A percentile compares a stretch with the other conserved stretches of the same genome.
Evolutionary conservation across 2,113 vertebrate genomes (phyloP).

Genomic region (Hipposideros armiger): DNA sequence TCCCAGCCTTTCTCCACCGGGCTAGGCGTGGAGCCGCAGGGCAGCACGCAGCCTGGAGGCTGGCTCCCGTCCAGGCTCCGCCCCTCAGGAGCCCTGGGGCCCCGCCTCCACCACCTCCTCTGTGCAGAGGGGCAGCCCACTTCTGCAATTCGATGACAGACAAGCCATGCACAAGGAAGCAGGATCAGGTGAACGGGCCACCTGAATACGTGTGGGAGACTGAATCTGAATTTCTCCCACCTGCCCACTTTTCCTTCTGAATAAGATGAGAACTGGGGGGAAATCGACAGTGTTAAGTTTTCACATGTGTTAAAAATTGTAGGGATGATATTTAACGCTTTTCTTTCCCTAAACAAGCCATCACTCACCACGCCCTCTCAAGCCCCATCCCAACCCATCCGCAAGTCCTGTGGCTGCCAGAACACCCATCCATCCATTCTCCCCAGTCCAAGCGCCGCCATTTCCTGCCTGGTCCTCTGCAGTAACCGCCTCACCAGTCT

Average conservation of each 20-base stretch:
- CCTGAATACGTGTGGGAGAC: too few species aligned
- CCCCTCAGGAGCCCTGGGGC: too few species aligned
- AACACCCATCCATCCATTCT: too few species aligned
- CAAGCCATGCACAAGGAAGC: rapidly evolving
- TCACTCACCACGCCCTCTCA: rapidly evolving
- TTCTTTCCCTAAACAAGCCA: rapidly evolving
- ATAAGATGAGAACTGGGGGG: background rate
- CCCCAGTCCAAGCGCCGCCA: rapidly evolving
- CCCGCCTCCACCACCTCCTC: background rate
- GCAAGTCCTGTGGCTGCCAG: background rate
- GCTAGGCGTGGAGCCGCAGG: too few species aligned
- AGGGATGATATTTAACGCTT: too few species aligned
- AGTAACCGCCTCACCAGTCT: rapidly evolving
- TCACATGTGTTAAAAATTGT: background rate
- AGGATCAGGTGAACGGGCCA: too few species aligned
- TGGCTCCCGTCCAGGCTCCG: too few species aligned
- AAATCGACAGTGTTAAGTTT: background rate
- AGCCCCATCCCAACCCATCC: rapidly evolving
- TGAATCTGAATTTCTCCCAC: background rate
- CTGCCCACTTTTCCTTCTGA: background rate
- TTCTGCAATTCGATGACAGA: background rate
- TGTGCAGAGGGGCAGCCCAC: too few species aligned
- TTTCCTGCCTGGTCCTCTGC: rapidly evolving
- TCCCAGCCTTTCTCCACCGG: too few species aligned
- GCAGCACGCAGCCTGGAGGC: too few species aligned